Conservation (phyloP, 1,140 invertebrate species). For the Sminthurides bifidus region DNA sequence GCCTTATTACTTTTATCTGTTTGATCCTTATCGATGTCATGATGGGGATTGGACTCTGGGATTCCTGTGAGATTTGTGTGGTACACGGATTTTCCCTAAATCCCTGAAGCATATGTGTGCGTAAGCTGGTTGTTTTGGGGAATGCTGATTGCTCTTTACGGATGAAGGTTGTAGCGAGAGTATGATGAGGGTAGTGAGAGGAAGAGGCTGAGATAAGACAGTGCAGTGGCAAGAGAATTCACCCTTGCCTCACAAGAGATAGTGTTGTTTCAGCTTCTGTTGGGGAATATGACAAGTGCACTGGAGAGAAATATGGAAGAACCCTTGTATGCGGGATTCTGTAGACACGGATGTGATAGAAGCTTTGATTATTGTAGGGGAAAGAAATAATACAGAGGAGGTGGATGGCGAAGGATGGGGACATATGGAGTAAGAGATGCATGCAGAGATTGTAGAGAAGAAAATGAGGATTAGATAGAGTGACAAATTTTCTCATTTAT, state of each 20-base stretch:
- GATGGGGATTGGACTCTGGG: not conserved
- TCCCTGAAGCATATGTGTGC: conserved; percentile 6
- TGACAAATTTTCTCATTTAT: conserved; percentile 8
- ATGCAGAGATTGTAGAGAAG: not conserved
- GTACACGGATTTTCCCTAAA: not conserved
- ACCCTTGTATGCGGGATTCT: not conserved
- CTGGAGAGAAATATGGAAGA: not conserved
- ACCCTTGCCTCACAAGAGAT: not conserved
- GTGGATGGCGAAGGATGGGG: too few relatives aligned
- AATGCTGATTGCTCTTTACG: too few relatives aligned
- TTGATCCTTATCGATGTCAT: not conserved
- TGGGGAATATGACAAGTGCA: too few relatives aligned
- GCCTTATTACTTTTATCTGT: not conserved
- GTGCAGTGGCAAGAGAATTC: too few relatives aligned
- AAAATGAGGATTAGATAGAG: conserved; percentile 7
- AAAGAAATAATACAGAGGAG: too few relatives aligned
- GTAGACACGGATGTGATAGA: too few relatives aligned
- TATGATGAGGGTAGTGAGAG: too few relatives aligned
- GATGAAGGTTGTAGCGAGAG: too few relatives aligned
- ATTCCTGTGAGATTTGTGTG: not conserved
- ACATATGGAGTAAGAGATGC: not conserved
- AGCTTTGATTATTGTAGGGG: too few relatives aligned
- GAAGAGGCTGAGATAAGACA: too few relatives aligned
- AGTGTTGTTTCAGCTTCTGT: too few relatives aligned
- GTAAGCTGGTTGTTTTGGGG: too few relatives aligned